Evolutionary conservation across 1,140 invertebrate species (phyloP).

Genomic region (Plectrocnemia conspersa): DNA sequence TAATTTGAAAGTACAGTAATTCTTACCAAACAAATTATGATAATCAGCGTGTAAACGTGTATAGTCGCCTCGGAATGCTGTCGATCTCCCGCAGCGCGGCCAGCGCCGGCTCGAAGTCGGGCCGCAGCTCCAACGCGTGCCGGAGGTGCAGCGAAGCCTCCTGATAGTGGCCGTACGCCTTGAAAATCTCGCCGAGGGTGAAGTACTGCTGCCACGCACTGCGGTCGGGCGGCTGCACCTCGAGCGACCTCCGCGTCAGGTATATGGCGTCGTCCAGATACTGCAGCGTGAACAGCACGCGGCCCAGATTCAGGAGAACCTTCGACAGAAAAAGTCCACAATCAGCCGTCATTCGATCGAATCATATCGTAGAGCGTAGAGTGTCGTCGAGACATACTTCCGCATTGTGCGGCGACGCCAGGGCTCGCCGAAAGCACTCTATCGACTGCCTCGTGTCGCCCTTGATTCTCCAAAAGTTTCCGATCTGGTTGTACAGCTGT

Average conservation of each 20-base stretch:
- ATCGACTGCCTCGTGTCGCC: slow-evolving; percentile 79
- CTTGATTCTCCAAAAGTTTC: slow-evolving; percentile 83
- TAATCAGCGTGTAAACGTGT: slow-evolving; percentile 77
- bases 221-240: slow-evolving; percentile 73
- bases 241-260: slow-evolving; percentile 66
- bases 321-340: slow-evolving; percentile 28
- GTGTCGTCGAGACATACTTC: slow-evolving; percentile 56
- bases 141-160: slow-evolving; percentile 76
- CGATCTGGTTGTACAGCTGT: slow-evolving; percentile 82
- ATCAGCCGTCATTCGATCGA: background rate
- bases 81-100: slow-evolving; percentile 74
- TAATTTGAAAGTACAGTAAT: no score
- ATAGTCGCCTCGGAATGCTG: slow-evolving; percentile 66
- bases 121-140: slow-evolving; percentile 75
- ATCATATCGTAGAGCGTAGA: background rate
- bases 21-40: slow-evolving; percentile 76
- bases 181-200: slow-evolving; percentile 78
- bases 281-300: slow-evolving; percentile 78
- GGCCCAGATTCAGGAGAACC: slow-evolving; percentile 75
- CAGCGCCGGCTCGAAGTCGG: slow-evolving; percentile 74
- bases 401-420: slow-evolving; percentile 80
- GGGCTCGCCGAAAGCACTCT: slow-evolving; percentile 79
- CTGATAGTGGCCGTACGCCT: slow-evolving; percentile 78
- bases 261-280: slow-evolving; percentile 86
- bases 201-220: slow-evolving; percentile 89